Percentiles rank a stretch among this genome's conserved stretches.
Evolutionary conservation across 2,797 vertebrate genomes (phyloP).

Genomic region (Corythornis leucogaster): DNA sequence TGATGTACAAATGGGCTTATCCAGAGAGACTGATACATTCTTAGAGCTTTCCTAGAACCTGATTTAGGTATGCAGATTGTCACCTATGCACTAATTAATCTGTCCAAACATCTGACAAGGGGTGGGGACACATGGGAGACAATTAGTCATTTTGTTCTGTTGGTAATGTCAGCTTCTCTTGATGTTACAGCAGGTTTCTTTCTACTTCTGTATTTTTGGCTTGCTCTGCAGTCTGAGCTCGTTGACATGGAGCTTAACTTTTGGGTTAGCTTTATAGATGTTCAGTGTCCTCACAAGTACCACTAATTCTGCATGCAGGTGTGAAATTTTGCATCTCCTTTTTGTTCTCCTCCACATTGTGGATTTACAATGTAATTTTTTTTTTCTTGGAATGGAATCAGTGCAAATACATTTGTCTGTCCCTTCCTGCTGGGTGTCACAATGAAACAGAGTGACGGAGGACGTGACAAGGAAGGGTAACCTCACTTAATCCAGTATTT

Average conservation of each 20-base stretch:
- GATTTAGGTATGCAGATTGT: not conserved
- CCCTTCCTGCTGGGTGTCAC: not conserved
- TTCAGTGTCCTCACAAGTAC: not conserved
- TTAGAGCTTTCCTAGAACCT: constrained; percentile 24
- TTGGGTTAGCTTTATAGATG: not conserved
- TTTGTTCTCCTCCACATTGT: not conserved
- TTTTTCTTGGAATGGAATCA: not conserved
- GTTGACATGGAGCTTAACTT: not conserved
- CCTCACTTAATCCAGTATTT: not conserved
- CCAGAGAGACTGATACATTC: not conserved
- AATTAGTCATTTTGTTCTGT: not conserved
- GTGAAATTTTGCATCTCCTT: not conserved
- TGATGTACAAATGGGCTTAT: not conserved
- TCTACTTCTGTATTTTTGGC: not conserved
- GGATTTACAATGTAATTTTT: not conserved
- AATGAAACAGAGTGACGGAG: not conserved
- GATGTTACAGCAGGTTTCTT: constrained; percentile 7
- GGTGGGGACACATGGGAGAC: not conserved
- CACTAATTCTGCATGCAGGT: not conserved
- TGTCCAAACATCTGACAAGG: constrained; percentile 3
- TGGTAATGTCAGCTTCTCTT: not conserved
- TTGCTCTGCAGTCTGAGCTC: not conserved
- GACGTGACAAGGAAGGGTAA: not conserved
- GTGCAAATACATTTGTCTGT: not conserved
- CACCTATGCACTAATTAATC: not conserved